Evolutionary conservation across 2,888 invertebrate species (phyloP).

Genomic region (Drosophila peninsularis): DNA sequence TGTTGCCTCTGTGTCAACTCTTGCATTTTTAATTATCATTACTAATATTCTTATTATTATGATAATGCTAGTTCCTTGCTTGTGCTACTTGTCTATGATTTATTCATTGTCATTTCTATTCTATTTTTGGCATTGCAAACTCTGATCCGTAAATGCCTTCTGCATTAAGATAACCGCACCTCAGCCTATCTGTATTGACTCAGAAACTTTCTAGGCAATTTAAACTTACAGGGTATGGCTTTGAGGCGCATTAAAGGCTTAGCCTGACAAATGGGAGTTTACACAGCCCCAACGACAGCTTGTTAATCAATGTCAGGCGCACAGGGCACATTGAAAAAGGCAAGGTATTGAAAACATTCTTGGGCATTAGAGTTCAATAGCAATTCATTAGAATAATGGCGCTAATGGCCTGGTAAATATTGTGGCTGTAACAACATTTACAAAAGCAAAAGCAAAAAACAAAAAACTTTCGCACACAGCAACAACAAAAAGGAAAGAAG

Average conservation of each 20-base stretch:
- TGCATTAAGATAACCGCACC: neutral
- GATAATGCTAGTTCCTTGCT: neutral
- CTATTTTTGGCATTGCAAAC: neutral
- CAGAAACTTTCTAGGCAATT: neutral
- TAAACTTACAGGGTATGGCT: constrained; percentile 5
- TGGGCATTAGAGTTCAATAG: constrained; percentile 64
- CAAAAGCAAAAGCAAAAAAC: constrained; percentile 35
- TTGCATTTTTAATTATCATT: neutral
- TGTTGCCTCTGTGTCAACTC: neutral
- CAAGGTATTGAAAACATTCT: constrained; percentile 12
- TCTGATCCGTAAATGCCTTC: neutral
- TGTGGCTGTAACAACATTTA: constrained; percentile 36
- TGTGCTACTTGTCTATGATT: neutral
- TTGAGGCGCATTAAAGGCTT: constrained; percentile 7
- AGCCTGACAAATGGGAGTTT: neutral
- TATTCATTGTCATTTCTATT: neutral
- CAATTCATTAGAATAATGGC: constrained; percentile 80
- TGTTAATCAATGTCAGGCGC: constrained; percentile 60
- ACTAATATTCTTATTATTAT: neutral
- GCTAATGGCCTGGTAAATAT: constrained; percentile 80
- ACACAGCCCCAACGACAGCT: neutral
- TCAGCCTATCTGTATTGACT: neutral
- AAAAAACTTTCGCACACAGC: constrained; percentile 12
- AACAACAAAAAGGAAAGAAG: constrained; percentile 31
- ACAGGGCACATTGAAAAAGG: neutral